phyloP scores from a whole-genome alignment of 2,888 invertebrate genomes.

The Abrostola tripartita region DNA sequence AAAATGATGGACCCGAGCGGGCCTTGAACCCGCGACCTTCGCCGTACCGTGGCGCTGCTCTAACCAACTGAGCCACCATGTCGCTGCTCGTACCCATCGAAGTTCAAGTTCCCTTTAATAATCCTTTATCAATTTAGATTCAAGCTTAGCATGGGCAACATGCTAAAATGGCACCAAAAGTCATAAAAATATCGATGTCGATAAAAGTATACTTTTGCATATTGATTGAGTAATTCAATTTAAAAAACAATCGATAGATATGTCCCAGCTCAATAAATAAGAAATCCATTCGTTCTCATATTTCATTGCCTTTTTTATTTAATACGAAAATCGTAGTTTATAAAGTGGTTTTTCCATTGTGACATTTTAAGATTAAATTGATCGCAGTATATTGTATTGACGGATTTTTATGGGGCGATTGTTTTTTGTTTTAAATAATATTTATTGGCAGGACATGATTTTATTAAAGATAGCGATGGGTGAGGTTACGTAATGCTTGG shows the following conservation, averaged over 20 bases:
- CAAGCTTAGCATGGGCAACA: too few species aligned
- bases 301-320: slow-evolving; percentile 44
- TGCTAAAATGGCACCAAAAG: too few species aligned
- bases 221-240: slow-evolving; percentile 20
- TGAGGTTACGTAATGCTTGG: not conserved
- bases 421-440: slow-evolving; percentile 23
- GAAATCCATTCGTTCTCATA: slow-evolving; percentile 23
- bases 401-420: slow-evolving; percentile 25
- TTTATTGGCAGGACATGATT: not conserved
- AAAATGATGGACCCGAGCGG: too few species aligned
- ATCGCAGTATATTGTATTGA: slow-evolving; percentile 38
- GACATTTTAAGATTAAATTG: slow-evolving; percentile 41
- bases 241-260: slow-evolving; percentile 31
- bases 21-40: too few species aligned
- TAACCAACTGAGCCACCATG: too few species aligned
- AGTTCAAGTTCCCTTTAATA: too few species aligned
- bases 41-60: too few species aligned
- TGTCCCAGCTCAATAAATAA: slow-evolving; percentile 31
- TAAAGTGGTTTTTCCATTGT: slow-evolving; percentile 29
- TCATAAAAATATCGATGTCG: slow-evolving; percentile 32
- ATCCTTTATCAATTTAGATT: too few species aligned
- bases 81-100: too few species aligned
- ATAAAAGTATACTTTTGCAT: slow-evolving; percentile 34
- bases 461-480: not conserved
- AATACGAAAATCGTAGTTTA: slow-evolving; percentile 28